Evolutionary conservation across 2,113 vertebrate species (phyloP), one percentile per base, ranked within the genome.

Genomic region (Antechinus stuartii): DNA sequence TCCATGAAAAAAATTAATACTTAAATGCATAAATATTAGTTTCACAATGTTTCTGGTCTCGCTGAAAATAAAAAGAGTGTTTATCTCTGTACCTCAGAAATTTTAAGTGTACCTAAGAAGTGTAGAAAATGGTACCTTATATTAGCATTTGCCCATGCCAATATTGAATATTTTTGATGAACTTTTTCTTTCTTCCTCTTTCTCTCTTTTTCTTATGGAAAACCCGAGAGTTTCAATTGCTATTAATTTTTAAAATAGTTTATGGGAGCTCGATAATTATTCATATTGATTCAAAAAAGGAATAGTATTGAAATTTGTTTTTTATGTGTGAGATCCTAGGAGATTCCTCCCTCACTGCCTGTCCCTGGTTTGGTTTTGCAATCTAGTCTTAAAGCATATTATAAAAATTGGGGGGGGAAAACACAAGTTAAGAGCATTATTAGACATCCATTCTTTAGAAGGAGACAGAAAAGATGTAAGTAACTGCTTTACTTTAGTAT

Each of bases 381-480:
- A 96, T 92, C 94, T 96, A 90, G 55, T 94, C 95, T 96, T 95
- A 94, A 94, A 90, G 93, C 90, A 95, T 11, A 54, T 54, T 53
- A 24, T 94, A 49, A 90, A 46, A 27, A 94, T 96, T 2, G 93
- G 92, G 5, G 7, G 92, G 91, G 92, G 91, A 84, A 54, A 55
- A 61, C 23, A 96, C 42, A 84, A 54, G 16, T 42, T 27, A 94
- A 93, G 84, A 61, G 61, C 35, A 16, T 26, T 91, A 50, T 52
- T 55, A 95, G 46, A 50, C 46, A 42, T 91, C 47, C 89, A 42
- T 90, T 95, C n/a, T 90, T 53, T 50, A 42, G 50, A 93, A 14
- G 47, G 93, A 95, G 92, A 90, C 26, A 76, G 91, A 94, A 94
- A 76, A 52, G 12, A 12, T 46, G 91, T 54, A 89, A 90, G 42